Evolutionary conservation across 1,140 invertebrate genomes (phyloP).

Genomic region (Tetragnatha versicolor): DNA sequence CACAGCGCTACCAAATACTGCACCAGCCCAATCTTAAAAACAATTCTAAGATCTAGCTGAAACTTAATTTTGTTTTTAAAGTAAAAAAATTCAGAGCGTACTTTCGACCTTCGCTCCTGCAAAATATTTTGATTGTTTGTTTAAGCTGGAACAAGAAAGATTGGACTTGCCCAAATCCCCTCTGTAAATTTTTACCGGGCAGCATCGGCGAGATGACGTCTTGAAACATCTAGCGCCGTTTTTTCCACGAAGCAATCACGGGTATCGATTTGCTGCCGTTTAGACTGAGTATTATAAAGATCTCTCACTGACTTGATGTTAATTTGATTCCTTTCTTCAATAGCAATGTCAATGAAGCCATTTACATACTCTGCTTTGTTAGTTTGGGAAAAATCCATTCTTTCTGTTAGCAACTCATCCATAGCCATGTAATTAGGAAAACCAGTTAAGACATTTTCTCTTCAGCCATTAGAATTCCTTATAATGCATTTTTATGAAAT

Average conservation of each 20-base stretch:
- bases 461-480: constrained; percentile 25
- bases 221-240: background rate
- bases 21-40: constrained; percentile 58
- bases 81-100: background rate
- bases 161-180: background rate
- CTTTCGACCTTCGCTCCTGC: background rate
- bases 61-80: no score
- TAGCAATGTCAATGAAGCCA: background rate
- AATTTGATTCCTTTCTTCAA: constrained; percentile 18
- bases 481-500: constrained; percentile 50
- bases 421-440: constrained; percentile 19
- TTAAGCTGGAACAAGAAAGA: background rate
- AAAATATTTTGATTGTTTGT: constrained; percentile 16
- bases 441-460: constrained; percentile 39
- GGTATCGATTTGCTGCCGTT: constrained; percentile 18
- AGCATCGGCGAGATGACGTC: background rate
- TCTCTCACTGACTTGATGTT: constrained; percentile 35
- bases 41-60: no score
- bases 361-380: constrained; percentile 20
- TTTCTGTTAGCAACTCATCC: constrained; percentile 20
- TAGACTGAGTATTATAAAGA: constrained; percentile 9
- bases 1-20: constrained; percentile 62
- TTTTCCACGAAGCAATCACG: constrained; percentile 2
- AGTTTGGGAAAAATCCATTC: constrained; percentile 16
- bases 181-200: background rate